Percentiles rank a stretch among this genome's conserved stretches.
These are phyloP conservation scores for Spilosoma lubricipeda DNA, from an alignment of 2,888 invertebrate genomes.

Conservation along the genomic window DNA sequence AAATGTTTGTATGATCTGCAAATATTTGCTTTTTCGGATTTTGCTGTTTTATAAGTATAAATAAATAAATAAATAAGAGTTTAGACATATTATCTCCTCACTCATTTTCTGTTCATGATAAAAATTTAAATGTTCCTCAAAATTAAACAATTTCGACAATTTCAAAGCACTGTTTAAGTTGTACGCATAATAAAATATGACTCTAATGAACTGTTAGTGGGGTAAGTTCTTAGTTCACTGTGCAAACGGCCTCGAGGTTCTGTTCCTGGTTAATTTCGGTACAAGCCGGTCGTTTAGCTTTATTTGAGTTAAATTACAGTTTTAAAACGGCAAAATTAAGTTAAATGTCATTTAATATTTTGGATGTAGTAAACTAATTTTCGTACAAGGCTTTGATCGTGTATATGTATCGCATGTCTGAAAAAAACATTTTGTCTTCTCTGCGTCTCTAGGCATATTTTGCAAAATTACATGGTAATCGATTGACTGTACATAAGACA, in stretches of 20 bases:
- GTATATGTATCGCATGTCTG: no score
- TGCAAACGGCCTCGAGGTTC: constrained; percentile 18
- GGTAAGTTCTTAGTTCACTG: constrained; percentile 28
- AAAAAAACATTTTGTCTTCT: no score
- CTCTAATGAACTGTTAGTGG: constrained; percentile 37
- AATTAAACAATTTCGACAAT: constrained; percentile 25
- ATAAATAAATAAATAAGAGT: no score
- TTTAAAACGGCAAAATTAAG: neutral
- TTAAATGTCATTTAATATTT: neutral
- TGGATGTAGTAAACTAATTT: neutral
- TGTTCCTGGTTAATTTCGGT: constrained; percentile 20
- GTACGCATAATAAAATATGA: constrained; percentile 43
- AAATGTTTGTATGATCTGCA: no score
- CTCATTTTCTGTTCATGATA: neutral
- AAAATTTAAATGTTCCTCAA: neutral
- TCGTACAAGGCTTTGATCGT: no score
- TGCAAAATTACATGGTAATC: no score
- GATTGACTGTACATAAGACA: no score
- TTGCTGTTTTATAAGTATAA: no score
- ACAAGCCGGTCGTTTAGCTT: constrained; percentile 5
- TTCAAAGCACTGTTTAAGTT: constrained; percentile 41
- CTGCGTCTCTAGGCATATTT: no score
- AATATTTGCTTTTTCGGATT: no score
- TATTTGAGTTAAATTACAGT: constrained; percentile 9
- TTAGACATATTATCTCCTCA: neutral